A percentile compares a stretch with the other conserved stretches of the same genome.
Conservation (phyloP, 2,797 vertebrate genomes). For the Gorsachius magnificus region DNA sequence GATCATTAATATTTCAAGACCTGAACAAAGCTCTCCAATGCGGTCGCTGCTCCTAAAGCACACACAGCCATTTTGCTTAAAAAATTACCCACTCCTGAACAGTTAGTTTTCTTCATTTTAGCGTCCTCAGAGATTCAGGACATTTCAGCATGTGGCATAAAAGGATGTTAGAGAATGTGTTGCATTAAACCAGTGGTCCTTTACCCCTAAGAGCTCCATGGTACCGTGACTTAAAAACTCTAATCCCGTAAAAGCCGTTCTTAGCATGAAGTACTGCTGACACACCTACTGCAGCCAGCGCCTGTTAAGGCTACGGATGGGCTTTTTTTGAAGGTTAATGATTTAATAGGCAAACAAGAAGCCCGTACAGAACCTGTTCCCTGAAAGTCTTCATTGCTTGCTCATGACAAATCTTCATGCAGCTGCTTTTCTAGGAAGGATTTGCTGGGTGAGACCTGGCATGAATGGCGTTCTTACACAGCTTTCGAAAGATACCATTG, state of each 20-base stretch:
- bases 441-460: constrained; percentile 22
- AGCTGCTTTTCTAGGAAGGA: constrained; percentile 29
- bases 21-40: constrained; percentile 60
- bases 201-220: background rate
- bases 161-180: background rate
- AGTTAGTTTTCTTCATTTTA: constrained; percentile 20
- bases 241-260: constrained; percentile 25
- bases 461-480: background rate
- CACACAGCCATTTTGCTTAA: constrained; percentile 58
- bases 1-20: constrained; percentile 77
- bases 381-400: constrained; percentile 44
- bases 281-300: background rate
- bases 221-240: background rate
- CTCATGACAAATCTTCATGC: constrained; percentile 34
- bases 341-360: constrained; percentile 25
- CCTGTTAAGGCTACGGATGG: background rate
- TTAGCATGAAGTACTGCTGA: background rate
- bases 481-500: constrained; percentile 43
- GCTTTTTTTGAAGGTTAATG: background rate
- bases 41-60: constrained; percentile 26
- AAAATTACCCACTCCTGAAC: constrained; percentile 41
- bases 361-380: constrained; percentile 19
- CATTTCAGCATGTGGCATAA: background rate
- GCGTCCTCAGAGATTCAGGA: background rate
- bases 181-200: constrained; percentile 15